phyloP scores from a whole-genome alignment of 2,888 invertebrate species.

The Schizaphis graminum region DNA sequence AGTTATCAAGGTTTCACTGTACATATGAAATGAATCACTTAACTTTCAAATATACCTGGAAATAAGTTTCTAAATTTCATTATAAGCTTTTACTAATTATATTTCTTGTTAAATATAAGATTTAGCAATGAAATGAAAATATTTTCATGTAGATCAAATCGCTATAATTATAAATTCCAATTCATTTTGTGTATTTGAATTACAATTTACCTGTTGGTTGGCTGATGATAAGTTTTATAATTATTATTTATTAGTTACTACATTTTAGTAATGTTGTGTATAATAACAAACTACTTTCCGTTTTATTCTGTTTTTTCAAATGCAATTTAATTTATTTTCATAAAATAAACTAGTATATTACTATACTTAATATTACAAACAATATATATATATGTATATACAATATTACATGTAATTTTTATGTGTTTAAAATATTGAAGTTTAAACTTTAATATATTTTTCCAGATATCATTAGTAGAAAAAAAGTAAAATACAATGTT shows the following conservation, averaged over 20 bases:
- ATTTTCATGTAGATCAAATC: neutral
- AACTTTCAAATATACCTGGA: neutral
- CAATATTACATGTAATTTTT: neutral
- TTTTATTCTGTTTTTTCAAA: neutral
- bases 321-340: neutral
- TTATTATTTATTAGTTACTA: neutral
- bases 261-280: neutral
- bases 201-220: neutral
- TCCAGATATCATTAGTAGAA: slow-evolving; percentile 47
- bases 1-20: too few relatives aligned
- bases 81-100: neutral
- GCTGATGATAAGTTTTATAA: neutral
- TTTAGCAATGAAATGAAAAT: neutral
- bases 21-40: too few relatives aligned
- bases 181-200: neutral
- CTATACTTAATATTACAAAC: neutral
- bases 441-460: neutral
- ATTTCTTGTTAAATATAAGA: neutral
- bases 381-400: too few relatives aligned
- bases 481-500: slow-evolving; percentile 62
- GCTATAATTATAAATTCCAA: neutral
- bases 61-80: neutral
- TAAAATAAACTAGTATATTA: neutral
- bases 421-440: neutral
- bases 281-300: neutral